Evolutionary conservation across 37 sponge, comb jelly and placozoan genomes (phyloP).

Genomic region (Chondrosia reniformis): DNA sequence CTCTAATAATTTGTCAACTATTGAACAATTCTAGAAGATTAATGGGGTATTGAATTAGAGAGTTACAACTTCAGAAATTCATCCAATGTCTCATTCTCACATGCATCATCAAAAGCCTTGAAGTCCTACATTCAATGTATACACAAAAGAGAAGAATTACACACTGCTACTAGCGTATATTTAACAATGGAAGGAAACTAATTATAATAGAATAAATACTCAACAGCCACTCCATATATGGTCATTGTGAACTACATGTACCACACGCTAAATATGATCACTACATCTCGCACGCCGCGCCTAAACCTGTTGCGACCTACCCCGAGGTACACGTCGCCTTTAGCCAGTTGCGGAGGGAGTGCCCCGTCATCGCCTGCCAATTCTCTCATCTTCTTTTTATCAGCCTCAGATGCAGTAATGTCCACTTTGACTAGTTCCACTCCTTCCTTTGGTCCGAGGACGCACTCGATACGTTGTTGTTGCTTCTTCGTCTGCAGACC

Average conservation of each 20-base stretch:
- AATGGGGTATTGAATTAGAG: no score
- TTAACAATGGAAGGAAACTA: background rate
- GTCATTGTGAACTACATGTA: background rate
- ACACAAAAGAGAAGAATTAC: no score
- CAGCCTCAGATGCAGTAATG: constrained; percentile 64
- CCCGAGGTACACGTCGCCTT: constrained; percentile 76
- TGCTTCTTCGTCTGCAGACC: constrained; percentile 74
- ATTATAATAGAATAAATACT: background rate
- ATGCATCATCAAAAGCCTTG: constrained; percentile 77
- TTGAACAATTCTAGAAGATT: no score
- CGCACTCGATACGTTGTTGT: constrained; percentile 82
- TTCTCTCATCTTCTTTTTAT: constrained; percentile 75
- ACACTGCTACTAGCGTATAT: no score
- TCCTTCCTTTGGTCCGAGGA: constrained; percentile 71
- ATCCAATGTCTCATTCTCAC: constrained; percentile 69
- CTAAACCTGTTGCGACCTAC: constrained; percentile 18
- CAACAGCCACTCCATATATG: background rate
- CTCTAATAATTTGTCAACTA: no score
- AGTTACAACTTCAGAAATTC: constrained; percentile 75
- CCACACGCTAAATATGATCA: background rate
- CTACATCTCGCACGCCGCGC: no score
- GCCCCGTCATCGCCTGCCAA: constrained; percentile 60
- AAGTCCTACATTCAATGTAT: constrained; percentile 41
- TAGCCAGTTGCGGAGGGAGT: constrained; percentile 82
- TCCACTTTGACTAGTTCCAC: constrained; percentile 58